Evolutionary conservation across 2,113 vertebrate species (phyloP), one percentile per base, ranked within the genome.

Genomic region (Hepsetus odoe): DNA sequence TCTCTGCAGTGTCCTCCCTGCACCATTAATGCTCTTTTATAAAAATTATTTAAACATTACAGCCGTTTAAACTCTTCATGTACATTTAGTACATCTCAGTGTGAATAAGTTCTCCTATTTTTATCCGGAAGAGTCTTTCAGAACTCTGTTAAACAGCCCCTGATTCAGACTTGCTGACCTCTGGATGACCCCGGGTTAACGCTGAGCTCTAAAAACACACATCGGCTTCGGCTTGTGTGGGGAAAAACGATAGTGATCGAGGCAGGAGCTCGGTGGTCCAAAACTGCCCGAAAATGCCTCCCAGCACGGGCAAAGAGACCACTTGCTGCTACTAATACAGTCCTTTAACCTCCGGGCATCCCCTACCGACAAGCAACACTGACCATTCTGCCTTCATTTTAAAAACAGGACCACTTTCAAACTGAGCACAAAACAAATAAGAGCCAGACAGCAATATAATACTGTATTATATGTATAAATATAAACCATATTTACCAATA

Each of bases 151-250:
- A 67, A 62, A 12, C 10, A 22, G 32, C 22, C 33, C 14, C 32
- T 40, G 51, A 42, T 18, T 69, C 64, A 86, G 86, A 89, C 88
- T 80, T 59, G 82, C 83, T 92, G 91, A 91, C 91, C 91, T 88
- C 84, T 79, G 53, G 18, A 42, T 94, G 91, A 93, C 91, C 92
- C 84, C 79, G 72, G 61, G 86, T 79, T 77, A 85, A 64, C 74
- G 74, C 46, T 76, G 77, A 58, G 87, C 75, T 85, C 88, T 66
- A 82, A 89, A 85, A 87, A 83, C 74, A 88, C 83, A 20, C 46
- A 14, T 1, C 20, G 46, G 18, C 46, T 20, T 18, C 20, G 46
- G 18, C 46, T n/a, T n/a, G n/a, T 49, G 46, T 5, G 46, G 46
- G 2, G 40, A 38, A 9, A 38, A 38, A 9, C 35, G 35, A 42